Percentiles rank a stretch among this genome's conserved stretches.
phyloP scores from a whole-genome alignment of 2,113 vertebrate genomes.

The Sclerurus mexicanus region DNA sequence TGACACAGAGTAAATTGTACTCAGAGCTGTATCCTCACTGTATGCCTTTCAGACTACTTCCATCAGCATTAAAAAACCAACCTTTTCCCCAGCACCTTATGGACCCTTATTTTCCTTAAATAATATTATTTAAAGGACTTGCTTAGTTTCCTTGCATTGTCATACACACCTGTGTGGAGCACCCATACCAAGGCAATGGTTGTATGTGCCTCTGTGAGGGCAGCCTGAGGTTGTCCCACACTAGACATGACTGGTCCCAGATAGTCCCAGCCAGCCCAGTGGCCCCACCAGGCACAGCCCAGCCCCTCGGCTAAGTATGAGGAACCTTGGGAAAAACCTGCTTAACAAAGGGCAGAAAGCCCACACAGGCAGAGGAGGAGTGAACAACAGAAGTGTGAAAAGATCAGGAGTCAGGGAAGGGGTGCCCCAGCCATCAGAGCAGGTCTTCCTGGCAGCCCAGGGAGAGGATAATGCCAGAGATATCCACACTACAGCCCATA shows the following conservation, averaged over 20 bases:
- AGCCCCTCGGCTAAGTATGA: no score
- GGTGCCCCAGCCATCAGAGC: accelerated
- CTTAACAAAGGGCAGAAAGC: not conserved
- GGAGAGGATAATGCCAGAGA: not conserved
- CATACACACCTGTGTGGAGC: accelerated
- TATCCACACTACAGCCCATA: not conserved
- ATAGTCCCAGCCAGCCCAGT: not conserved
- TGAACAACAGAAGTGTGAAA: not conserved
- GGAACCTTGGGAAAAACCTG: accelerated
- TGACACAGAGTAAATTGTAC: not conserved
- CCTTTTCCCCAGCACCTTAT: not conserved
- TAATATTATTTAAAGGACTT: not conserved
- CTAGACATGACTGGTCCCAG: not conserved
- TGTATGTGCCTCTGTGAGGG: not conserved
- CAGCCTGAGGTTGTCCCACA: accelerated
- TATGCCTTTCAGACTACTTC: not conserved
- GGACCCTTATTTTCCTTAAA: not conserved
- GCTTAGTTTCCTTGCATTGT: not conserved
- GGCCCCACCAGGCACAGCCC: not conserved
- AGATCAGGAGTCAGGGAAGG: not conserved
- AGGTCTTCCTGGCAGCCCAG: not conserved
- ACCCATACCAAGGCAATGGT: accelerated
- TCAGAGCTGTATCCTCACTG: not conserved
- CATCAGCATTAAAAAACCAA: not conserved
- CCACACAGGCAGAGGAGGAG: not conserved